phyloP scores from a whole-genome alignment of 2,113 vertebrate genomes.

The Passer montanus region DNA sequence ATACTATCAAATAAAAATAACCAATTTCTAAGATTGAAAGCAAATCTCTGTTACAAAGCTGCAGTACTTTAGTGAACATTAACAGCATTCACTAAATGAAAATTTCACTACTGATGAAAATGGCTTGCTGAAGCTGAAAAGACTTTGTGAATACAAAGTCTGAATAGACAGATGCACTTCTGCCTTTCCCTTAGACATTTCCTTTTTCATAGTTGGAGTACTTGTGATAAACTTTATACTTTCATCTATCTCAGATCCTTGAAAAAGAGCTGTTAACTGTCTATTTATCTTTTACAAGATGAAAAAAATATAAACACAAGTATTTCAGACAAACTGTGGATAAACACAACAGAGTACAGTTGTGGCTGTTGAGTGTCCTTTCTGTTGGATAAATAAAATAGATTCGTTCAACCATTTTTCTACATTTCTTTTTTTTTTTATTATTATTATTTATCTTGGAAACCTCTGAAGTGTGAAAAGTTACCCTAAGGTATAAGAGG shows the following conservation, averaged over 20 bases:
- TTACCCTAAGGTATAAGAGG: neutral
- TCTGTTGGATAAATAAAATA: neutral
- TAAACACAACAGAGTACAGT: neutral
- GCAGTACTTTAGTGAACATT: neutral
- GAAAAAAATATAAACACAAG: neutral
- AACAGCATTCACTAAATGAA: neutral
- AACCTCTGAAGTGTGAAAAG: slow-evolving; percentile 25
- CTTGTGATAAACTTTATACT: neutral
- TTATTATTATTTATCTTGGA: neutral
- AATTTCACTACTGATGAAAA: neutral
- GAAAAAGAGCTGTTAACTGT: neutral
- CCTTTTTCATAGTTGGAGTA: neutral
- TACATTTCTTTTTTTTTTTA: neutral
- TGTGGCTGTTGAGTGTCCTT: neutral
- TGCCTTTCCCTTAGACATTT: neutral
- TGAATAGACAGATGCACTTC: neutral
- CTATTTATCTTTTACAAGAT: neutral
- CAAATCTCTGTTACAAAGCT: neutral
- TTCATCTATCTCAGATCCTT: neutral
- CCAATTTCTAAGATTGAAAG: neutral
- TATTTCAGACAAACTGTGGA: neutral
- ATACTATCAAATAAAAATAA: slow-evolving; percentile 10
- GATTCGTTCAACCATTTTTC: neutral
- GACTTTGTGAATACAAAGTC: neutral
- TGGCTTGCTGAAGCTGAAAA: neutral